Evolutionary conservation across 2,888 invertebrate genomes (phyloP).

Genomic region (Epirrhoe alternata): DNA sequence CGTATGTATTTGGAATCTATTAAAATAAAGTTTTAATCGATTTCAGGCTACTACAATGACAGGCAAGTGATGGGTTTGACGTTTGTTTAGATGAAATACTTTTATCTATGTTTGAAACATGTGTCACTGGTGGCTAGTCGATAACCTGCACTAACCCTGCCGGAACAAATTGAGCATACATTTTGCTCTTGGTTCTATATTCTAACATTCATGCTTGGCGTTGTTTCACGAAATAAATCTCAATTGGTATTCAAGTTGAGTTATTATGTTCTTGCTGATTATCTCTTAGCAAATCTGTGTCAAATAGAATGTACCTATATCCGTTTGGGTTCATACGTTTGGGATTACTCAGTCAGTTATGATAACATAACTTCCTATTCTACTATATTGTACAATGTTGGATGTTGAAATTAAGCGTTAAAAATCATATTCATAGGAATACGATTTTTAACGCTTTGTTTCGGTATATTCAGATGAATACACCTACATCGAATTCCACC

Average conservation of each 20-base stretch:
- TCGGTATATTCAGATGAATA: neutral
- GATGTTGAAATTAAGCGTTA: neutral
- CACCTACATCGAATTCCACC: no score
- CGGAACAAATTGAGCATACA: neutral
- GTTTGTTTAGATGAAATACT: slow-evolving; percentile 16
- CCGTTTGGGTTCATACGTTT: no score
- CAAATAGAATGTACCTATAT: no score
- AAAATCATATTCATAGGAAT: neutral
- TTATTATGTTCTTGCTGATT: no score
- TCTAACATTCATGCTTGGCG: neutral
- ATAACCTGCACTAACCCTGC: slow-evolving; percentile 31
- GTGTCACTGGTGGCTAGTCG: slow-evolving; percentile 18
- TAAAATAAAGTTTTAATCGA: neutral
- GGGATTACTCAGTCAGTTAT: no score
- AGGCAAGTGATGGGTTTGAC: neutral
- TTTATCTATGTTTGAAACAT: slow-evolving; percentile 1
- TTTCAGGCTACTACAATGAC: neutral
- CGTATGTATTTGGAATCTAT: neutral
- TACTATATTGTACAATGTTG: neutral
- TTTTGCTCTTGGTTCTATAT: neutral
- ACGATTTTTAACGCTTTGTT: no score
- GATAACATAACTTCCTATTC: no score
- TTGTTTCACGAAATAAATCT: neutral
- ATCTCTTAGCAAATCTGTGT: no score
- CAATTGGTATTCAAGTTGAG: neutral